Base-by-base conservation (phyloP, 2,888 invertebrate genomes). In the Lucinisca nassula region DNA sequence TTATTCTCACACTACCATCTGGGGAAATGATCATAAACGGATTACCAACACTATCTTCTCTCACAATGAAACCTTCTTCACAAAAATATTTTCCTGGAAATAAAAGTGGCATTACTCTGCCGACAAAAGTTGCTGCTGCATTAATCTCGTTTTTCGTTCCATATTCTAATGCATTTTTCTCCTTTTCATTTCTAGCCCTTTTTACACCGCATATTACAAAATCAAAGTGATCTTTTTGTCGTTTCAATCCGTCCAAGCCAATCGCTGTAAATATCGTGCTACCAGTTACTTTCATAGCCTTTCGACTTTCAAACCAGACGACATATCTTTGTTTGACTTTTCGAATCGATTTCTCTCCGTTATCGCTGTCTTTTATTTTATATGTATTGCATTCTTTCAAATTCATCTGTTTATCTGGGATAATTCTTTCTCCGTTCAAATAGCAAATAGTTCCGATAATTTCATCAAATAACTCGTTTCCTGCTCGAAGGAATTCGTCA, bases 1-100 rank as follows among this genome's bases (percentile, higher is more conserved):
- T 14, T 0, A 14, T 0, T 6, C 67, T 12, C 0, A 82, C 24
- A 35, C 82, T 82, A 8, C 82, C 82, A 24, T 82, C 82, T 21
- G 82, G 76, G 4, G 76, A 76, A 1, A 82, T 67, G 24, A 82
- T 32, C 61, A 82, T 67, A 32, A 82, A 45, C 27, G 70, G 81
- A n/a, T 76, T 45, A 45, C 45, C n/a, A 30, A 55, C 73, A 27
- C n/a, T 74, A 6, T 38, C 21, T 2, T 58, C 70, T 21, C 49
- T 76, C 32, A n/a, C 45, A 58, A 74, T 14, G 67, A 80, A 87
- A 0, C 87, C 89, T 27, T 89, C 87, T 80, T 89, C 90, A 58
- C 32, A 72, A 35, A 81, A 84, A 1, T 3, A 30, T 14, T 77
- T 14, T 1, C 51, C 72, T 17, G 90, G 88, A 21, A n/a, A 38